Conservation (phyloP, 2,797 vertebrate genomes). For the Phrynocephalus forsythii region DNA sequence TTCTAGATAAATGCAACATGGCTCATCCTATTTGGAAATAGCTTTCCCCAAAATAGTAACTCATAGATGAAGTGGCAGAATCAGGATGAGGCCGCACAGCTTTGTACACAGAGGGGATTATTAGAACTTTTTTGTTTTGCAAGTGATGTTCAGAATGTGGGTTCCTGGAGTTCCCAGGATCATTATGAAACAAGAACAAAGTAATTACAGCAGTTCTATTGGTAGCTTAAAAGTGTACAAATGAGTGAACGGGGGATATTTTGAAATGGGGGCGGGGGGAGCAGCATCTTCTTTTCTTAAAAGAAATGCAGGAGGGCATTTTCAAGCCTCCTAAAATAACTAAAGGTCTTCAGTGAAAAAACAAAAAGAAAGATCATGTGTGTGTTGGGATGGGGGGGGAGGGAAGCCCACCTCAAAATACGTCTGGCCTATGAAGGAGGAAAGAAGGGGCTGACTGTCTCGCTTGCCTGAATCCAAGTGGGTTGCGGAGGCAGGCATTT, state of each 20-base stretch:
- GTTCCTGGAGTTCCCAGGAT: conserved; percentile 72
- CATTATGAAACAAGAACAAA: conserved; percentile 69
- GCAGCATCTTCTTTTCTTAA: conserved; percentile 34
- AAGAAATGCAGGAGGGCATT: not conserved
- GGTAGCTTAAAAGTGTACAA: conserved; percentile 53
- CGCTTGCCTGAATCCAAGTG: conserved; percentile 64
- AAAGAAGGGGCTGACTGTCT: conserved; percentile 69
- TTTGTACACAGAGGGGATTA: conserved; percentile 74
- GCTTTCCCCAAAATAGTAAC: conserved; percentile 71
- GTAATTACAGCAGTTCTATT: conserved; percentile 65
- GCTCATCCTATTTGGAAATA: conserved; percentile 72
- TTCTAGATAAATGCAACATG: conserved; percentile 54
- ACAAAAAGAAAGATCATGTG: conserved; percentile 63
- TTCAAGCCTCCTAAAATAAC: not conserved
- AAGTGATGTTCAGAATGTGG: conserved; percentile 73
- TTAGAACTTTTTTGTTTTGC: conserved; percentile 69
- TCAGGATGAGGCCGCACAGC: conserved; percentile 64
- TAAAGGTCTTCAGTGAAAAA: conserved; percentile 29
- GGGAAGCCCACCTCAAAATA: conserved; percentile 18
- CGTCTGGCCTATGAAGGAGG: conserved; percentile 60
- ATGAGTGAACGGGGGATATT: conserved; percentile 14
- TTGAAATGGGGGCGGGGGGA: no score
- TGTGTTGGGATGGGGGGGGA: not conserved
- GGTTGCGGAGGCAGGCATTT: conserved; percentile 58
- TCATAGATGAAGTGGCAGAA: conserved; percentile 68